Conservation (phyloP, 2,888 invertebrate species). For the Orthonychiurus folsomi region DNA sequence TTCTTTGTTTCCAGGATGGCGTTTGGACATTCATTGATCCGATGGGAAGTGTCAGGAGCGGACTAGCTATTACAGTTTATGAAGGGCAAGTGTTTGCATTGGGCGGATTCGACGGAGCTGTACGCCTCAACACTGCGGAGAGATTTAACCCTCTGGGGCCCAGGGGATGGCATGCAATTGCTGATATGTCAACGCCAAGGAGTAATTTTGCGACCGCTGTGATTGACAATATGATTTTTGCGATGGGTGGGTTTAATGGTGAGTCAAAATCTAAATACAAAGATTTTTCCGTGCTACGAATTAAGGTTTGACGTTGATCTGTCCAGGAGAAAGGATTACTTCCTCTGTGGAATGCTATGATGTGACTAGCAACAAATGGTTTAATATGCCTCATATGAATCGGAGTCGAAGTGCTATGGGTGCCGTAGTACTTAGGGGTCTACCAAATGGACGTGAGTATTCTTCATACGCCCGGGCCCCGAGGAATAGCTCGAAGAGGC, state of each 20-base stretch:
- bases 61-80: constrained; percentile 62
- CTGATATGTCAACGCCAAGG: constrained; percentile 64
- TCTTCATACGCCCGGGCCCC: too few relatives aligned
- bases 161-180: constrained; percentile 56
- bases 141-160: constrained; percentile 43
- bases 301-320: background rate
- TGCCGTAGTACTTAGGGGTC: constrained; percentile 66
- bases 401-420: constrained; percentile 69
- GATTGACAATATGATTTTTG: constrained; percentile 66
- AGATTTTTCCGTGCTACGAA: background rate
- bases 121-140: constrained; percentile 58
- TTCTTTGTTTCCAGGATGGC: constrained; percentile 44
- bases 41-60: constrained; percentile 65
- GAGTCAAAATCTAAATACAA: background rate
- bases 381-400: constrained; percentile 66
- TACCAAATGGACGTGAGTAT: constrained; percentile 60
- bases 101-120: constrained; percentile 67
- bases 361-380: constrained; percentile 56
- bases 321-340: constrained; percentile 45
- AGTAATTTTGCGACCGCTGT: constrained; percentile 73
- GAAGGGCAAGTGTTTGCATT: constrained; percentile 62
- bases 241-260: constrained; percentile 65
- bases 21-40: constrained; percentile 64
- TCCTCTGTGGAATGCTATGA: constrained; percentile 74
- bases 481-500: too few relatives aligned